Evolutionary conservation across 2,797 vertebrate genomes (phyloP), one percentile per base, ranked within the genome.

Genomic region (Diglossa cyanea): DNA sequence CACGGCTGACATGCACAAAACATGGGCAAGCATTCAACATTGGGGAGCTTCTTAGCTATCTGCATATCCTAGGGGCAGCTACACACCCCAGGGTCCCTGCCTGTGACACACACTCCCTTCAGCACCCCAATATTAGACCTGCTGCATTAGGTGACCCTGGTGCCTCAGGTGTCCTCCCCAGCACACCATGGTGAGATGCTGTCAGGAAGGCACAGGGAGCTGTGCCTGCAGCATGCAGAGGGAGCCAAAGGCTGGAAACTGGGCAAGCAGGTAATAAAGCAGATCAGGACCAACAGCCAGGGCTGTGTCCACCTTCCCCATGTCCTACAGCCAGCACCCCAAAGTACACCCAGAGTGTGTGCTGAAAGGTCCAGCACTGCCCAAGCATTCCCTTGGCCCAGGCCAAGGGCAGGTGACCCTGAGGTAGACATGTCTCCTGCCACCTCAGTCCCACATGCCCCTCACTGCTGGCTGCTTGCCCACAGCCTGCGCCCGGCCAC

Each of bases 281-380:
- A 13, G 21, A 25, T 5, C 1, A 6, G 30, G 50, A 20, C 9
- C 4, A 30, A 44, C 21, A 19, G 28, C 28, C 18, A 31, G 30
- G 21, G 2, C 48, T 0, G 2, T 2, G 6, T 13, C 39, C 19
- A n/a, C 20, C 10, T 15, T 11, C 30, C 23, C 30, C 2, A 1
- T 10, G 13, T n/a, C 24, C 15, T 5, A 7, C 7, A 13, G 48
- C 10, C 10, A 7, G 30, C 3, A 1, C 23, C 47, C 21, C 45
- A 3, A 24, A 35, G 25, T 3, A 28, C 2, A 1, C 13, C 23
- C 21, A 10, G 4, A 17, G 17, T 3, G 0, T 16, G 8, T 13
- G 42, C 33, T 33, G 31, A 17, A 25, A 60, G 40, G 21, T 48
- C 26, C 67, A 33, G 26, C 31, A 28, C 4, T 10, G 31, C 15